Evolutionary conservation across 53 echinoderm and acorn worm genomes (phyloP), one percentile per base, ranked within the genome.

Genomic region (Luidia sarsii): DNA sequence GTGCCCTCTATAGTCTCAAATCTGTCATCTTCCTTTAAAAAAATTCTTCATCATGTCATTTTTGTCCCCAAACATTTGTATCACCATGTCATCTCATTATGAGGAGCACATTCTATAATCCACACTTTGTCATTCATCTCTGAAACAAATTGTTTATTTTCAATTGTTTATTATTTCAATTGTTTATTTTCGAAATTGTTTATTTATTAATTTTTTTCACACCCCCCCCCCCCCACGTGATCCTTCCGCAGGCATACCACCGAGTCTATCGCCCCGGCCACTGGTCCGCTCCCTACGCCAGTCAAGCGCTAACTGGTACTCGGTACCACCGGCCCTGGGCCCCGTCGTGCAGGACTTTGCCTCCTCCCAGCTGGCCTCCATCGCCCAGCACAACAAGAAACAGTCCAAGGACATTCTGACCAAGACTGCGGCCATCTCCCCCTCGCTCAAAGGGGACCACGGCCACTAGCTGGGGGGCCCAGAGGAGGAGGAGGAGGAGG

Each of bases 261-360:
- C 80, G 1, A 85, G 73, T 62, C 84, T 89, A 19, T 89, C 89
- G 3, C 89, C 83, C 0, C 70, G 90, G n/a, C 41, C 86, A 28
- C 74, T 90, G 1, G 83, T 87, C 7, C 60, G 90, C 21, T 54
- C 66, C 23, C 36, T 70, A 9, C 38, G 60, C 34, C 70, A 83
- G 19, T 29, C 83, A 16, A 61, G 59, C 33, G 22, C 50, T 1
- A 65, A 80, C 65, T 79, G 84, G 84, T 94, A 94, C 81, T 94
- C 94, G 1, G 94, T 94, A 32, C 94, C 94, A 7, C 83, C 90
- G 7, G 94, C 94, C 19, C 82, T 94, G 16, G 81, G 87, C 19
- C 94, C 94, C 23, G 87, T 94, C 33, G 67, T 90, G 55, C 87
- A 94, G 56, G 94, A 94, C 64, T 94, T 94, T 82, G 83, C 90